Percentiles rank a stretch among this genome's conserved stretches.
These are phyloP conservation scores for Epirrhoe tristata DNA, from an alignment of 2,888 invertebrate genomes.

Conservation along the genomic window DNA sequence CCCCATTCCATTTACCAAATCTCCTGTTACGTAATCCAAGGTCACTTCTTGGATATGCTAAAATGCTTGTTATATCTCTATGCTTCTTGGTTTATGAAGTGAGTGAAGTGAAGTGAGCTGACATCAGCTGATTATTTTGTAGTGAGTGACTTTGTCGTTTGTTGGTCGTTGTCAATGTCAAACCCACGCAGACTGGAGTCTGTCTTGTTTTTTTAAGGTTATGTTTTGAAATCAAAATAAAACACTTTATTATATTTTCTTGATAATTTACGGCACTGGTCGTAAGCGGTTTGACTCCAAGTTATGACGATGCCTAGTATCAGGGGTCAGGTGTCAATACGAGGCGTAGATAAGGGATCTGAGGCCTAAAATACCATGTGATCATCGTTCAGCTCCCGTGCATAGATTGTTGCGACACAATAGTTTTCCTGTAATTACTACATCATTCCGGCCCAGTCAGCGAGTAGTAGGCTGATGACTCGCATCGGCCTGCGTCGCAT, in stretches of 20 bases:
- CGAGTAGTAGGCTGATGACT: slow-evolving; percentile 60
- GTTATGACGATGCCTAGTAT: slow-evolving; percentile 53
- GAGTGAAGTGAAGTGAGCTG: no score
- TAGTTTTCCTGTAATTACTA: slow-evolving; percentile 50
- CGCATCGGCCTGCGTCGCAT: slow-evolving; percentile 57
- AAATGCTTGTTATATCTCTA: no score
- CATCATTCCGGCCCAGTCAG: slow-evolving; percentile 41
- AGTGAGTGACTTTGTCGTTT: slow-evolving; percentile 1
- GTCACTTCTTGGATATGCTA: no score
- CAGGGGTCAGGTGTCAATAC: slow-evolving; percentile 70
- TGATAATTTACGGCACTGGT: slow-evolving; percentile 30
- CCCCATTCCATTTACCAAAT: no score
- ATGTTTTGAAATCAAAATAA: slow-evolving; percentile 29
- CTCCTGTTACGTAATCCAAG: no score
- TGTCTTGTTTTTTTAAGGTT: no score
- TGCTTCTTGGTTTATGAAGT: no score
- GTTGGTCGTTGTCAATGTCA: slow-evolving; percentile 42
- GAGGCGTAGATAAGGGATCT: slow-evolving; percentile 57
- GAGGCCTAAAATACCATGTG: slow-evolving; percentile 45
- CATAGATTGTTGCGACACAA: slow-evolving; percentile 18
- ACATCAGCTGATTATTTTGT: neutral
- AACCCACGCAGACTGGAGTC: slow-evolving; percentile 37
- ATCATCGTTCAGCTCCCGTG: slow-evolving; percentile 34
- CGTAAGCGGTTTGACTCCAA: slow-evolving; percentile 39
- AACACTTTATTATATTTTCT: neutral